Base-by-base conservation (phyloP, 2,797 vertebrate genomes). In the Phrynocephalus forsythii region DNA sequence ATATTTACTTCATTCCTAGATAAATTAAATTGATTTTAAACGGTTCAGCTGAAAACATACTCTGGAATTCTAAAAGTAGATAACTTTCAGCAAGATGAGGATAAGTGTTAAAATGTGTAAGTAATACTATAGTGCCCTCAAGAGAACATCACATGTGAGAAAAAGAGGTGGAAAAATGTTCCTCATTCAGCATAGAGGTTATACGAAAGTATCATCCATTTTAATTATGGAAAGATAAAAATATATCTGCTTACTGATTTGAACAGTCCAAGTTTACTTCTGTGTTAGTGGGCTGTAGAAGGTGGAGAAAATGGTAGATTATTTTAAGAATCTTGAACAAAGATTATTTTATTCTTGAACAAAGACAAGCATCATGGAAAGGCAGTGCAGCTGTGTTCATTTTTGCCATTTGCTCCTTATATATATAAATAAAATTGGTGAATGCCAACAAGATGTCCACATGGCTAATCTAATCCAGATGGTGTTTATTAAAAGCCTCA, bases 401-500 rank as follows among this genome's bases (percentile, higher is more conserved):
- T 60, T 63, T 83, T 83, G 66, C 20, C 20, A 30, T 85, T 89
- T 67, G 33, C 71, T 71, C 18, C 18, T 83, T 66, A 73, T 60
- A 3, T 56, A 44, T 44, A 7, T 10, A 56, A 56, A 86, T 28
- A 84, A 80, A 52, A 20, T 84, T 88, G 68, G 72, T 26, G 80
- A 68, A 15, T 80, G 79, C 75, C 79, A 82, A 33, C 67, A 81
- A 78, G 73, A 78, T 83, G 67, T 50, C 56, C 52, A 72, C 16
- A 66, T 38, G 63, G 48, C 69, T 22, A 56, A 38, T 13, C 48
- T 28, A 89, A 72, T 79, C 38, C 33, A 79, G 63, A 83, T 52
- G 28, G 28, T 89, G 50, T 66, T 89, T 86, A 63, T 86, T 86
- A 79, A 79, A 86, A 66, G 18, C 10, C 30, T 6, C 4, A 38